Evolutionary conservation across 2,888 invertebrate genomes (phyloP), one percentile per base, ranked within the genome.

Genomic region (Polymixis lichenea): DNA sequence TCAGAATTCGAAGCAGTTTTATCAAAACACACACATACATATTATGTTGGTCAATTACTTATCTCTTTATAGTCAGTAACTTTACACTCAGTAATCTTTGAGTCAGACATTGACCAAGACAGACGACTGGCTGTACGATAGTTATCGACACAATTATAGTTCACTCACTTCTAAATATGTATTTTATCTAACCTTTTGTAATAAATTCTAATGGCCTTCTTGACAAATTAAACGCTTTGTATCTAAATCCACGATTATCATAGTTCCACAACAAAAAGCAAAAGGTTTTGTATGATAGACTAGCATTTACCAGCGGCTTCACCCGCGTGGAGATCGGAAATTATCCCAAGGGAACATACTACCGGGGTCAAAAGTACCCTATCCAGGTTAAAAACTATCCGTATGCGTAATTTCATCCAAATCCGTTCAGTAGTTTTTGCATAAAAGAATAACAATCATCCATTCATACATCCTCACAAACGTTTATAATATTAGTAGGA

Each of bases 121-220:
- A 75, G 70, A 60, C 62, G 22, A 49, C 46, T 55, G 22, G 17
- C 46, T 73, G 5, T 66, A 69, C 9, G 58, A 61, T 38, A 61
- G 51, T 72, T 82, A 85, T 76, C 43, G 38, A 61, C 72, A 55
- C 58, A 77, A 62, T 80, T 81, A 81, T n/a, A 72, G 49, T 72
- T 86, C 58, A 67, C 25, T 74, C 43, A 68, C 71, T 69, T 56
- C n/a, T 13, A 53, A 58, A 77, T 65, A 81, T 32, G n/a, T 68
- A n/a, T 66, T 64, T 71, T 81, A 75, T 64, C 85, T 81, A 61
- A 82, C 25, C 28, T 64, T 43, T 55, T 73, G 58, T 62, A 32
- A 51, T 43, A 32, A 1, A n/a, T n/a, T n/a, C n/a, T 19, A 53
- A 53, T 61, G 60, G 43, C 65, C 43, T 80, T 65, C 68, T 80